phyloP scores from a whole-genome alignment of 2,888 invertebrate species.

The Magallana nippona region DNA sequence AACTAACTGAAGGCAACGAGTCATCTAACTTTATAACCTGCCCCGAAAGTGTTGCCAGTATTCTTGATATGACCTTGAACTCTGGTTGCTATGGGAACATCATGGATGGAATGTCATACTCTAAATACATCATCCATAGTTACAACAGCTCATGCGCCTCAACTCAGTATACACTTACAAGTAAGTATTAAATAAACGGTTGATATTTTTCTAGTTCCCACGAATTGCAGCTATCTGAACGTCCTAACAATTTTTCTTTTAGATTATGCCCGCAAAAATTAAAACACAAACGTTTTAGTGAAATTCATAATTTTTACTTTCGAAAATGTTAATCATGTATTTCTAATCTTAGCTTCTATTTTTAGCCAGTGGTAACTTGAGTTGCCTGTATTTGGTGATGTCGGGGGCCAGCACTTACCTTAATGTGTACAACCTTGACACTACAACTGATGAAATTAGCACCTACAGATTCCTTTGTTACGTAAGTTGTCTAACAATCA shows the following conservation, averaged over 20 bases:
- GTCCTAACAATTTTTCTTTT: too few species aligned
- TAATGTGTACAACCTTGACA: conserved; percentile 20
- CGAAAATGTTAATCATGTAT: too few species aligned
- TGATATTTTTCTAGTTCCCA: too few species aligned
- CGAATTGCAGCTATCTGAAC: too few species aligned
- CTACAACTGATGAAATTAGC: conserved; percentile 7
- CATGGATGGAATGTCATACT: not conserved
- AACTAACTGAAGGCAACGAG: not conserved
- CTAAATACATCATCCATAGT: not conserved
- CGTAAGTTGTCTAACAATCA: conserved; percentile 16
- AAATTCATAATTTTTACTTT: too few species aligned
- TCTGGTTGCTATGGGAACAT: conserved; percentile 14
- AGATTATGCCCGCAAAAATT: too few species aligned
- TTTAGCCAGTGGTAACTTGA: conserved; percentile 19
- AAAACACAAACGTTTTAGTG: too few species aligned
- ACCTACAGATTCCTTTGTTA: conserved; percentile 30
- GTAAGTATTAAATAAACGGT: not conserved
- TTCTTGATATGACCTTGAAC: conserved; percentile 35
- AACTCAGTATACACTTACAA: conserved; percentile 26
- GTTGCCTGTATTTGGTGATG: conserved; percentile 14
- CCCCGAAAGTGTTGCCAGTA: not conserved
- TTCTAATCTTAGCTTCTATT: not conserved
- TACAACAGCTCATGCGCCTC: conserved; percentile 36
- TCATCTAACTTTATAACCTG: not conserved
- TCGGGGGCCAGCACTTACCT: conserved; percentile 1